A percentile compares a stretch with the other conserved stretches of the same genome.
phyloP scores from a whole-genome alignment of 2,888 invertebrate species.

The Timema podura region DNA sequence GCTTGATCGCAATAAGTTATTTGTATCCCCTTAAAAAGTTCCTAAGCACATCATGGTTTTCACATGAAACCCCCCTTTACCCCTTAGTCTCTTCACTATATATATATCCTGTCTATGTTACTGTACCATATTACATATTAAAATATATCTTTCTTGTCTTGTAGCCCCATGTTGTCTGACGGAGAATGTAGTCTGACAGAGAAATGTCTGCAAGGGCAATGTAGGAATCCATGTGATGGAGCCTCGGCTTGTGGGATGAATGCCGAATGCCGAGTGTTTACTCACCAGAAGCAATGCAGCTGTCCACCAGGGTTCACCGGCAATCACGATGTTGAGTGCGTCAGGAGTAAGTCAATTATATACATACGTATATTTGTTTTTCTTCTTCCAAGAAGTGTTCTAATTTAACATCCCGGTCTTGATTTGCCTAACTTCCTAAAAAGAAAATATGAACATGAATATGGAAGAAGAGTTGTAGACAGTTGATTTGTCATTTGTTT shows the following conservation, averaged over 20 bases:
- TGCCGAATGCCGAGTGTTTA: slow-evolving; percentile 66
- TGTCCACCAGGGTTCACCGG: slow-evolving; percentile 86
- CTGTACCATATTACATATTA: no score
- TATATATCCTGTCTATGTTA: no score
- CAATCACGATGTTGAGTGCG: slow-evolving; percentile 77
- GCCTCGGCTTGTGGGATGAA: slow-evolving; percentile 79
- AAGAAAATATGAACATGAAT: background rate
- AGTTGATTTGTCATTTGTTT: no score
- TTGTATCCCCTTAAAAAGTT: no score
- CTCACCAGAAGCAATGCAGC: slow-evolving; percentile 72
- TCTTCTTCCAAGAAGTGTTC: no score
- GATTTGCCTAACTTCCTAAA: background rate
- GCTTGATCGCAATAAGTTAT: no score
- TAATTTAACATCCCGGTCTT: no score
- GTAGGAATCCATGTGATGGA: slow-evolving; percentile 72
- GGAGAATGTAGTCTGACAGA: slow-evolving; percentile 76
- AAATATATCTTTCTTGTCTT: slow-evolving; percentile 34
- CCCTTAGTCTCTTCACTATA: no score
- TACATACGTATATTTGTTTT: no score
- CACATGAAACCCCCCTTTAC: no score
- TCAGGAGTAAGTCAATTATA: slow-evolving; percentile 65
- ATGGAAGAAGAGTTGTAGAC: background rate
- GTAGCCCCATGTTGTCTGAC: slow-evolving; percentile 70
- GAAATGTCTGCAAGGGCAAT: slow-evolving; percentile 77
- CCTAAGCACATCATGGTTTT: no score